Conservation (phyloP, 2,888 invertebrate genomes). For the Cryptophagus acutangulus region DNA sequence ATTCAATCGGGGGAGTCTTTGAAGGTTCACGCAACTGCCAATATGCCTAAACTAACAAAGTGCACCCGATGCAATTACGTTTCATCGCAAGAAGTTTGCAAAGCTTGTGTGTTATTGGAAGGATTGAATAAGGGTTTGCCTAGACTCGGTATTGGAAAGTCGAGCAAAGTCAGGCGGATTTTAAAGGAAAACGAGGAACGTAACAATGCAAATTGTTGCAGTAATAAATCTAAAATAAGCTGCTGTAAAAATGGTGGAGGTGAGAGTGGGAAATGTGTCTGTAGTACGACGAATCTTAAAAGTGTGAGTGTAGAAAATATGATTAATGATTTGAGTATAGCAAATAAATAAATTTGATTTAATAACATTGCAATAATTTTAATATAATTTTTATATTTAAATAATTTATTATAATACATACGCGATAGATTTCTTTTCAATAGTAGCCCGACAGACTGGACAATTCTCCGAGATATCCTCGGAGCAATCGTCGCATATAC, state of each 20-base stretch:
- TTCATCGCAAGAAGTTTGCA: slow-evolving; percentile 90
- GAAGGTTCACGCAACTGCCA: slow-evolving; percentile 73
- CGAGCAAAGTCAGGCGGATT: slow-evolving; percentile 70
- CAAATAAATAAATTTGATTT: slow-evolving; percentile 1
- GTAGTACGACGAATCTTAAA: slow-evolving; percentile 14
- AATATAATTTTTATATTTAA: slow-evolving; percentile 17
- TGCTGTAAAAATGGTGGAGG: too few relatives aligned
- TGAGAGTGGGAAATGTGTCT: slow-evolving; percentile 21
- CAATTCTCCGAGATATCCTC: slow-evolving; percentile 66
- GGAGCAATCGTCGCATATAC: slow-evolving; percentile 80
- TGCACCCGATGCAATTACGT: slow-evolving; percentile 87
- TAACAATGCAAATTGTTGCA: slow-evolving; percentile 9
- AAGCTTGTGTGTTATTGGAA: slow-evolving; percentile 93
- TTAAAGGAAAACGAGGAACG: slow-evolving; percentile 54
- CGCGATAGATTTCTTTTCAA: slow-evolving; percentile 67
- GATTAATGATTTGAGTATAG: too few relatives aligned
- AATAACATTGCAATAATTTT: too few relatives aligned
- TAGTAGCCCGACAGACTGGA: slow-evolving; percentile 72
- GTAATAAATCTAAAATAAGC: slow-evolving; percentile 9
- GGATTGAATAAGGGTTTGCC: slow-evolving; percentile 92
- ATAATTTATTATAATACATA: slow-evolving; percentile 59
- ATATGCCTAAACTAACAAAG: slow-evolving; percentile 72
- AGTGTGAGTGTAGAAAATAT: too few relatives aligned
- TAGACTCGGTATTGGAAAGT: slow-evolving; percentile 84
- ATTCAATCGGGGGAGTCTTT: slow-evolving; percentile 89